These are phyloP conservation scores for Tapirus indicus DNA, from an alignment of 2,797 vertebrate genomes.

Conservation along the genomic window DNA sequence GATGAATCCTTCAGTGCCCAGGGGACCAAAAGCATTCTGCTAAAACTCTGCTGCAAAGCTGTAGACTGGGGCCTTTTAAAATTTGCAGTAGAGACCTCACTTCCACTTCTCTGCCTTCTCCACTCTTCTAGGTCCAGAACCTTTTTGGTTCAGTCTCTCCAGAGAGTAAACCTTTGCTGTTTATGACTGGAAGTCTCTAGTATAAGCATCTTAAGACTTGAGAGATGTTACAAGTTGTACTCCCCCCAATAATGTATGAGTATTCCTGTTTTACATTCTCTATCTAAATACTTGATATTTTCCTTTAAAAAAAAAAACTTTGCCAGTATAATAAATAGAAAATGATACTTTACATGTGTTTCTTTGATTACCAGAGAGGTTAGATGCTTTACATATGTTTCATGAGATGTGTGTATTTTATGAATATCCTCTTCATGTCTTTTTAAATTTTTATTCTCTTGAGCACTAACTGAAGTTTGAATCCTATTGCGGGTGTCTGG, in stretches of 20 bases:
- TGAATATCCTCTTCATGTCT: background rate
- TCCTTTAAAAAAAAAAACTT: background rate
- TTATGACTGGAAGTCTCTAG: background rate
- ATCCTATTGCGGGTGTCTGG: background rate
- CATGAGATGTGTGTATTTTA: background rate
- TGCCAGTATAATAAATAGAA: constrained; percentile 9
- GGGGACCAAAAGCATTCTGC: background rate
- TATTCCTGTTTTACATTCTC: background rate
- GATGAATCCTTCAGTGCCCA: background rate
- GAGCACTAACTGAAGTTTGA: background rate
- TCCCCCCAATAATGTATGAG: background rate
- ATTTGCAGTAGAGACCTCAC: background rate
- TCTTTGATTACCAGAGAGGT: background rate
- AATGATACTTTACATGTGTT: constrained; percentile 15
- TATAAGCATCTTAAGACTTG: background rate
- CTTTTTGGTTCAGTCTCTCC: background rate
- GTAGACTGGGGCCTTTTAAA: background rate
- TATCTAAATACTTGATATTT: constrained; percentile 18
- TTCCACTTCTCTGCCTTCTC: background rate
- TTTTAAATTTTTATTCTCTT: background rate
- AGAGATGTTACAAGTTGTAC: background rate
- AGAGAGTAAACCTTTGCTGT: background rate
- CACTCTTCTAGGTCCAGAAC: background rate
- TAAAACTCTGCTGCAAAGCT: background rate
- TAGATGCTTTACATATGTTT: constrained; percentile 32